phyloP scores from a whole-genome alignment of 2,888 invertebrate genomes.

The Lycia hirtaria region DNA sequence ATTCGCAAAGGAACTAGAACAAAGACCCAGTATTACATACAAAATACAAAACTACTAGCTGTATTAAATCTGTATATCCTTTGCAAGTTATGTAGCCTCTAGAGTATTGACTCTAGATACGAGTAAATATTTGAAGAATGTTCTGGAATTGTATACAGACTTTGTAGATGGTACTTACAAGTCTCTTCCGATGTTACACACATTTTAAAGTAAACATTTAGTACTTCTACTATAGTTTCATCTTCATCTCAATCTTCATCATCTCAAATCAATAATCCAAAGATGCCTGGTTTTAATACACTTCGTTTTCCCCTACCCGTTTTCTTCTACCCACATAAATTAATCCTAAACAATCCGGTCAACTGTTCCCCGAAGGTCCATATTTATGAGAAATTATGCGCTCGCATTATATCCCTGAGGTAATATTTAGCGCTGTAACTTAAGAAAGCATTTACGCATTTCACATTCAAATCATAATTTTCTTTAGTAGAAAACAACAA shows the following conservation, averaged over 20 bases:
- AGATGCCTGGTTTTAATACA: not conserved
- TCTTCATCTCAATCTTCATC: too few relatives aligned
- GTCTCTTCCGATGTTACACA: not conserved
- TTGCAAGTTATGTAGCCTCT: not conserved
- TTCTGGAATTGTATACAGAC: not conserved
- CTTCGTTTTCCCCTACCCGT: not conserved
- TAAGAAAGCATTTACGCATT: not conserved
- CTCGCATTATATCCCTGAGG: slow-evolving; percentile 16
- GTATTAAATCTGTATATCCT: not conserved
- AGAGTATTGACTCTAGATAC: not conserved
- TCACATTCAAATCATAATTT: too few relatives aligned
- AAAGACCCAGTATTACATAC: too few relatives aligned
- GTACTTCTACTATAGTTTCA: not conserved
- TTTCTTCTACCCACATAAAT: slow-evolving; percentile 9
- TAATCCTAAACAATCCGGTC: slow-evolving; percentile 8
- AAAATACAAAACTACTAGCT: not conserved
- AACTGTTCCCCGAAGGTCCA: not conserved
- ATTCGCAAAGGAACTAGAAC: too few relatives aligned
- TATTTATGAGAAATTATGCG: slow-evolving; percentile 12
- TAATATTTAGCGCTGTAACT: slow-evolving; percentile 6
- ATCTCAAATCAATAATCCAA: not conserved
- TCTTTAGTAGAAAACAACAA: too few relatives aligned
- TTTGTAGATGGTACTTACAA: not conserved
- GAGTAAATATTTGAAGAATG: not conserved
- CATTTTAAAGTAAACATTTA: not conserved